Percentiles rank a stretch among this genome's conserved stretches.
Evolutionary conservation across 2,888 invertebrate species (phyloP).

Genomic region (Amorpha juglandis): DNA sequence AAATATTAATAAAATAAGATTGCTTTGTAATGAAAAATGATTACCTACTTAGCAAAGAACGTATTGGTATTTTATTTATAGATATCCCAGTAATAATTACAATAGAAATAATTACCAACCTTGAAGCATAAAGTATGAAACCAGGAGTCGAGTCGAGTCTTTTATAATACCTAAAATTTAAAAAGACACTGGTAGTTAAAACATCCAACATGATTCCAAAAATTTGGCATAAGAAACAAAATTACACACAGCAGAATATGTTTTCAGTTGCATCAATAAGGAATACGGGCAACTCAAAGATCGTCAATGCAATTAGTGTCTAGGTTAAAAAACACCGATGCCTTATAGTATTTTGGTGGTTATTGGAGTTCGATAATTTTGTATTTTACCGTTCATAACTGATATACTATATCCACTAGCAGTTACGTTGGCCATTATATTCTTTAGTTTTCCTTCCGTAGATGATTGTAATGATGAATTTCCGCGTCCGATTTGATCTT

Average conservation of each 20-base stretch:
- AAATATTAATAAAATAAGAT: too few species aligned
- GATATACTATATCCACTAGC: constrained; percentile 45
- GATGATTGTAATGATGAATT: constrained; percentile 49
- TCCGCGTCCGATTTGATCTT: constrained; percentile 55
- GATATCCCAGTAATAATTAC: too few species aligned
- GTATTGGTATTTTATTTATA: too few species aligned
- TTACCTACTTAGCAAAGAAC: not conserved
- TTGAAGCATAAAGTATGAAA: constrained; percentile 62
- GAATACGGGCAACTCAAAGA: too few species aligned
- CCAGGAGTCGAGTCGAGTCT: constrained; percentile 53
- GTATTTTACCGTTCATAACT: constrained; percentile 50
- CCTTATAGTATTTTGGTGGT: too few species aligned
- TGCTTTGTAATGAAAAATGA: not conserved
- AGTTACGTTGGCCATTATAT: constrained; percentile 55
- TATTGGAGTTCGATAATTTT: not conserved
- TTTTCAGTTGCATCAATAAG: too few species aligned
- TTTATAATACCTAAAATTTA: constrained; percentile 61
- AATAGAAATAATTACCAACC: constrained; percentile 42
- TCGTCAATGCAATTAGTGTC: too few species aligned
- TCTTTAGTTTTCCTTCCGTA: constrained; percentile 50
- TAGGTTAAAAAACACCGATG: too few species aligned
- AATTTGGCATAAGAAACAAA: too few species aligned
- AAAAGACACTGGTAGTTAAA: too few species aligned
- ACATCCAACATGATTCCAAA: too few species aligned
- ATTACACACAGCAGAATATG: too few species aligned